phyloP scores from a whole-genome alignment of 2,113 vertebrate species.

The Pristiophorus japonicus region DNA sequence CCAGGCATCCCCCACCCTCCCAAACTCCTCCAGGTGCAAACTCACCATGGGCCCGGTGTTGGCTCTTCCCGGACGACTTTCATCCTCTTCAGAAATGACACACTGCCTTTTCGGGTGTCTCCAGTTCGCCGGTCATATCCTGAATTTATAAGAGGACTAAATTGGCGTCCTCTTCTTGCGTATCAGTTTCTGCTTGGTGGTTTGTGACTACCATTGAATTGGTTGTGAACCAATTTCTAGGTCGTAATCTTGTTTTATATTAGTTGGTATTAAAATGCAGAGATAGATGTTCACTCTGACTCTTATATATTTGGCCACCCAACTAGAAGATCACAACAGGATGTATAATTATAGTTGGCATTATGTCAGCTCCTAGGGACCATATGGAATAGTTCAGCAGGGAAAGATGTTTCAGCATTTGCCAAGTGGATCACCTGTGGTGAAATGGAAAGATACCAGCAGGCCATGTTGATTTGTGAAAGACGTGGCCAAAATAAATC shows the following conservation, averaged over 20 bases:
- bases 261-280: not conserved
- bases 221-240: not conserved
- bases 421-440: constrained; percentile 13
- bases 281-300: not conserved
- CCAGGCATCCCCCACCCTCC: no score
- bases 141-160: no score
- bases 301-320: not conserved
- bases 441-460: not conserved
- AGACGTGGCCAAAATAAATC: not conserved
- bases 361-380: constrained; percentile 18
- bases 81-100: no score
- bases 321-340: not conserved
- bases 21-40: no score
- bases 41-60: no score
- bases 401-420: constrained; percentile 10
- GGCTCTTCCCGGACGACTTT: no score
- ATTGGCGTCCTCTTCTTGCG: no score
- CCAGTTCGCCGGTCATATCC: no score
- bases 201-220: no score
- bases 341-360: not conserved
- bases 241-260: not conserved
- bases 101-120: no score
- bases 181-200: no score
- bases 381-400: not conserved
- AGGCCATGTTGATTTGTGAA: not conserved